Percentiles rank a stretch among this genome's conserved stretches.
phyloP scores from a whole-genome alignment of 2,888 invertebrate species.

The Macrosiphum euphorbiae region DNA sequence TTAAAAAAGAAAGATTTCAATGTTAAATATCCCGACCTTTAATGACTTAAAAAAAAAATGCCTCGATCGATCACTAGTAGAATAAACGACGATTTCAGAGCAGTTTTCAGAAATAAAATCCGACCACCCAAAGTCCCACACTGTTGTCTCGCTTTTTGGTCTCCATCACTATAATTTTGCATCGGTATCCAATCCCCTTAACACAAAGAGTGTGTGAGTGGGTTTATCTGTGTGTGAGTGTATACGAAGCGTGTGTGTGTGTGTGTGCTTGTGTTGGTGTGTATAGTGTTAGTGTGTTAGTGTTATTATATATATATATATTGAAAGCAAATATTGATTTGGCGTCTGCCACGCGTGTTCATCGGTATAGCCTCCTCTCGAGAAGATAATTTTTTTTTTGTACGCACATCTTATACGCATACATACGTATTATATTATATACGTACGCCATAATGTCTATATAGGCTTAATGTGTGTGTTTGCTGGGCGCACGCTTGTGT shows the following conservation, averaged over 20 bases:
- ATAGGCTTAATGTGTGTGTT: neutral
- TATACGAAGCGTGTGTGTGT: neutral
- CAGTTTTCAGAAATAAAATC: no score
- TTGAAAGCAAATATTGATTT: conserved; percentile 39
- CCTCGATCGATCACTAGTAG: no score
- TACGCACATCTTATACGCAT: neutral
- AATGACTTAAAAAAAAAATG: no score
- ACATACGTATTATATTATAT: neutral
- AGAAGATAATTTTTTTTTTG: conserved; percentile 18
- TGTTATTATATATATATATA: no score
- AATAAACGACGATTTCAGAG: no score
- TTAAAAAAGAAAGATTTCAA: no score
- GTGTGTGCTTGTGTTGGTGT: neutral
- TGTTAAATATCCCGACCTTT: no score
- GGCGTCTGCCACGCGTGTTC: neutral
- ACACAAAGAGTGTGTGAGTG: neutral
- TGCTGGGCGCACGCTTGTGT: neutral
- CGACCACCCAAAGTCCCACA: no score
- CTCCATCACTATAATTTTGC: no score
- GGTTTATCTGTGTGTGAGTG: neutral
- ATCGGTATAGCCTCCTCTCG: neutral
- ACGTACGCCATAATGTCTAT: neutral
- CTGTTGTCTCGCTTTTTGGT: no score
- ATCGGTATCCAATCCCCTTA: neutral
- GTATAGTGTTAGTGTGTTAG: no score